Evolutionary conservation across 1,140 invertebrate genomes (phyloP), one percentile per base, ranked within the genome.

Genomic region (Eubasilissa regina): DNA sequence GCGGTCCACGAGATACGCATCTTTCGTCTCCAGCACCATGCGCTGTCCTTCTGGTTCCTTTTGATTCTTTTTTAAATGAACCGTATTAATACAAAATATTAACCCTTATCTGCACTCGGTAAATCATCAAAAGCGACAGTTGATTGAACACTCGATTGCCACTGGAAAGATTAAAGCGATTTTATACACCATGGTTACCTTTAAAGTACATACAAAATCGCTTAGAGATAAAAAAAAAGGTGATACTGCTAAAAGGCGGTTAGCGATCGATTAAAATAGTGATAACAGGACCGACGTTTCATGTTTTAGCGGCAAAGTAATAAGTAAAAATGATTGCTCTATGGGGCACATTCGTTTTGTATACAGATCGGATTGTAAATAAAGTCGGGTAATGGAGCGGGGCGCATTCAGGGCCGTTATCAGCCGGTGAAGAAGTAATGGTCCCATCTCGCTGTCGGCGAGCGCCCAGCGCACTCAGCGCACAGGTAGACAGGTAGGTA

Each of bases 371-470:
- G 4, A 17, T 15, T 15, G 53, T 56, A 17, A 17, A 17, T 56
- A n/a, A 56, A 43, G 0, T 15, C 21, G 15, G 43, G 13, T 66
- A 47, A 19, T 44, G 62, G 35, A 66, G 43, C n/a, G 43, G n/a
- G 62, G 62, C 6, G 44, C 17, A 15, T 45, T n/a, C n/a, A 66
- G 25, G 25, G 17, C 62, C 44, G 13, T 66, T 66, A 66, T 66
- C 62, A 15, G 43, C 12, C 21, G 62, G 45, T 66, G 15, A 66
- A 66, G 62, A 13, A 11, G 35, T 66, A 58, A 58, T 58, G 55
- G 21, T 21, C 55, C n/a, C 53, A 35, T 35, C 25, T 35, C n/a
- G 0, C 53, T 15, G 17, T 6, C n/a, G 53, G 17, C n/a, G 21
- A 12, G 58, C 58, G 21, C 19, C 9, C 15, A 25, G 10, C n/a